Conservation (phyloP, 1,140 invertebrate genomes). For the Palaemon carinicauda region DNA sequence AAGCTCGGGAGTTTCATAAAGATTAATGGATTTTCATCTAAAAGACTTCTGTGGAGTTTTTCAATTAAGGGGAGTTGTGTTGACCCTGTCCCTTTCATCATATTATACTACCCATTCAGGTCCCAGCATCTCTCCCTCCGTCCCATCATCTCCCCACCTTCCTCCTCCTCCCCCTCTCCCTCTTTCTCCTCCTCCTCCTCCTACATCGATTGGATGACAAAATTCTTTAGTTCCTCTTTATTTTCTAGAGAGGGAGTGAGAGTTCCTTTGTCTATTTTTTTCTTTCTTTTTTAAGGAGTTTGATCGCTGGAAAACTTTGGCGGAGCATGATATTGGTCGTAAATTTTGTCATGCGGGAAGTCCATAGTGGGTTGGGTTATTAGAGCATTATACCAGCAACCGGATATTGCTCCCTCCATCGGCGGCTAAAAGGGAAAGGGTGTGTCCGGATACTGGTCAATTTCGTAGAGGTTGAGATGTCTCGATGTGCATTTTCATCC, state of each 20-base stretch:
- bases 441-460: not conserved
- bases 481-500: too few species aligned
- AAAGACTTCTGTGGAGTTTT: too few species aligned
- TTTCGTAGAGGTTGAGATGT: not conserved
- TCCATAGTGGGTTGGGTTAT: not conserved
- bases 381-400: too few species aligned
- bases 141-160: not conserved
- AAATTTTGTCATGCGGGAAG: not conserved
- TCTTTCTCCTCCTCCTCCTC: not conserved
- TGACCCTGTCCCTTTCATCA: too few species aligned
- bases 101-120: not conserved
- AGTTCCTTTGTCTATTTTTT: not conserved
- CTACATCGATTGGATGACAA: not conserved
- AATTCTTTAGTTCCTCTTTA: too few species aligned
- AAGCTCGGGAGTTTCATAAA: too few species aligned
- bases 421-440: not conserved
- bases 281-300: not conserved
- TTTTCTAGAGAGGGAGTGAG: too few species aligned
- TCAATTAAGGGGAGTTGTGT: too few species aligned
- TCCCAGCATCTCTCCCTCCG: not conserved
- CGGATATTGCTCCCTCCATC: not conserved
- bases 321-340: slow-evolving; percentile 9
- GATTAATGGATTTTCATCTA: too few species aligned
- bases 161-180: not conserved
- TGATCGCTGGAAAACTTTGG: not conserved